phyloP scores from a whole-genome alignment of 2,797 vertebrate species.

The Luscinia megarhynchos region DNA sequence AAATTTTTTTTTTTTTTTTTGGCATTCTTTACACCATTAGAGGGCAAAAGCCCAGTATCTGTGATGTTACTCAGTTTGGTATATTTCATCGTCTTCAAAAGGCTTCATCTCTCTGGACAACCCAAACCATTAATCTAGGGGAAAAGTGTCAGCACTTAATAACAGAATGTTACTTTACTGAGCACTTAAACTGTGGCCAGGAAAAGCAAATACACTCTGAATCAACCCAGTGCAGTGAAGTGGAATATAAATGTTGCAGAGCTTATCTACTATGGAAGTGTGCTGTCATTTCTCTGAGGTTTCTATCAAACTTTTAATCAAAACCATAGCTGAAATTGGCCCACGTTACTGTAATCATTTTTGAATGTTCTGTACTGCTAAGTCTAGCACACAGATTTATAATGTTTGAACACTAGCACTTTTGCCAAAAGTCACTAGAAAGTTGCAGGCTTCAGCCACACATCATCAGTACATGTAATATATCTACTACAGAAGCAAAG shows the following conservation, averaged over 20 bases:
- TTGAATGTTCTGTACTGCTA: constrained; percentile 33
- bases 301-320: constrained; percentile 62
- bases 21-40: background rate
- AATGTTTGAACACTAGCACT: constrained; percentile 4
- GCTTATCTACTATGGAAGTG: constrained; percentile 56
- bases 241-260: constrained; percentile 38
- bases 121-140: constrained; percentile 23
- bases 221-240: background rate
- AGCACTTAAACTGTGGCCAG: constrained; percentile 27
- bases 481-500: constrained; percentile 29
- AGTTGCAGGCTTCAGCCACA: constrained; percentile 44
- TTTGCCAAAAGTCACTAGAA: constrained; percentile 60
- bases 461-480: constrained; percentile 21
- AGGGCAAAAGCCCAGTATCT: constrained; percentile 16
- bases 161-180: constrained; percentile 41
- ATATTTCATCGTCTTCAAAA: constrained; percentile 39
- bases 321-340: constrained; percentile 52
- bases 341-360: background rate
- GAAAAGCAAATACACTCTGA: constrained; percentile 53
- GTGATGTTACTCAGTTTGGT: background rate
- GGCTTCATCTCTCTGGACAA: constrained; percentile 2
- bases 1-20: background rate
- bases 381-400: constrained; percentile 56
- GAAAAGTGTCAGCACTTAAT: constrained; percentile 47
- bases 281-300: constrained; percentile 56